phyloP scores from a whole-genome alignment of 2,113 vertebrate species.

The Numida meleagris region DNA sequence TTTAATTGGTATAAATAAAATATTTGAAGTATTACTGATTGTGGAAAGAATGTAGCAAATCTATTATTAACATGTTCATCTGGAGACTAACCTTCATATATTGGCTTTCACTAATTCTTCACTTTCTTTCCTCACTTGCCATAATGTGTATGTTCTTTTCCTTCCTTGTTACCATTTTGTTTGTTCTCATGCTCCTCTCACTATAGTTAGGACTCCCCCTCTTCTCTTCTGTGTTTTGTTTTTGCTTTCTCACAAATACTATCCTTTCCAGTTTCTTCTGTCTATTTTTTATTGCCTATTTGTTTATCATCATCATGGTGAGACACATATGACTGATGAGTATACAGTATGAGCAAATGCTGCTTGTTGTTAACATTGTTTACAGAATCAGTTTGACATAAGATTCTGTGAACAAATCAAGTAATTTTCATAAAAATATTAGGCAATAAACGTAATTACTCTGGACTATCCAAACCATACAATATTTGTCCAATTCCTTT shows the following conservation, averaged over 20 bases:
- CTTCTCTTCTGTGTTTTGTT: background rate
- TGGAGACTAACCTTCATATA: background rate
- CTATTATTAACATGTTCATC: rapidly evolving
- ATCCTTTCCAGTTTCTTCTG: background rate
- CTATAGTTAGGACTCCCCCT: background rate
- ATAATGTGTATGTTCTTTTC: background rate
- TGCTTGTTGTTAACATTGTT: background rate
- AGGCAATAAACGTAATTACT: background rate
- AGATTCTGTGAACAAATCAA: background rate
- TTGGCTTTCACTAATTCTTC: background rate
- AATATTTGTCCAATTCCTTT: background rate
- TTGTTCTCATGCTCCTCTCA: background rate
- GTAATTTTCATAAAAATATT: background rate
- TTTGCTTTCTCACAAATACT: background rate
- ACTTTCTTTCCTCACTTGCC: background rate
- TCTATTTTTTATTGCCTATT: background rate
- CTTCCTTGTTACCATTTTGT: background rate
- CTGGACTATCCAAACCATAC: background rate
- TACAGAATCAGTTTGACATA: background rate
- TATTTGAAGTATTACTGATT: background rate
- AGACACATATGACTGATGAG: background rate
- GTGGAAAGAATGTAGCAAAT: background rate
- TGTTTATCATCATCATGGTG: background rate
- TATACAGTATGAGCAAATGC: background rate
- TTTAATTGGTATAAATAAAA: background rate